Conservation (phyloP, 30 jellyfish, hydroid and myxozoan genomes). For the Pseudorhiza aurosa region DNA sequence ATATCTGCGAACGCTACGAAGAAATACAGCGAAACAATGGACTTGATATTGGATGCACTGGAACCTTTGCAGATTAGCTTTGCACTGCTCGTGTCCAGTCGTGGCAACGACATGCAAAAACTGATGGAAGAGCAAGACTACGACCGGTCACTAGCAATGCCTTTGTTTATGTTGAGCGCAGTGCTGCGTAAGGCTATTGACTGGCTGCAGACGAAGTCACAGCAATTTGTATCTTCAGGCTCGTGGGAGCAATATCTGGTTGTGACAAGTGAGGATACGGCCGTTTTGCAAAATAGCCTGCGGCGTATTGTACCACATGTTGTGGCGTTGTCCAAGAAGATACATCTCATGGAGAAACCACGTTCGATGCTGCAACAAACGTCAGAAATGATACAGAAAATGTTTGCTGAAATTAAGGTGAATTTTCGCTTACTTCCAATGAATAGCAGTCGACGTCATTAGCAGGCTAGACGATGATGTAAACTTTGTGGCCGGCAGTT, state of each 20-base stretch:
- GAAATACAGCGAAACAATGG: slow-evolving; percentile 46
- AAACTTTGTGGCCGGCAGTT: no score
- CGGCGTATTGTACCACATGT: slow-evolving; percentile 34
- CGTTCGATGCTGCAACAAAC: background rate
- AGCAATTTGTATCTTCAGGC: slow-evolving; percentile 71
- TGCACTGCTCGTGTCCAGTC: slow-evolving; percentile 4
- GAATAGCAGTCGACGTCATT: background rate
- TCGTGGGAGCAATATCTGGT: slow-evolving; percentile 71
- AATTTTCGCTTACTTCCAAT: background rate
- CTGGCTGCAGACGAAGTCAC: slow-evolving; percentile 69
- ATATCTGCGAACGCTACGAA: slow-evolving; percentile 12
- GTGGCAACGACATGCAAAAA: background rate
- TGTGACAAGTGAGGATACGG: slow-evolving; percentile 39
- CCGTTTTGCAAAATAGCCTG: slow-evolving; percentile 39
- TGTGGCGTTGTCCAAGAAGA: background rate
- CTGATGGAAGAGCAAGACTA: background rate
- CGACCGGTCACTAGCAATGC: background rate
- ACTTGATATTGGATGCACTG: slow-evolving; percentile 12
- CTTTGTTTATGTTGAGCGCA: slow-evolving; percentile 10
- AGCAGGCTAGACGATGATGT: no score
- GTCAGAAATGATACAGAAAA: slow-evolving; percentile 1
- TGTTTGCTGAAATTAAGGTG: slow-evolving; percentile 50
- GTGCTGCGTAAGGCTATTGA: slow-evolving; percentile 28
- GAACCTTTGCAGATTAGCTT: slow-evolving; percentile 10
- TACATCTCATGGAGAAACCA: slow-evolving; percentile 37